These are phyloP conservation scores for Brachirus orientalis DNA, from an alignment of 2,113 vertebrate genomes.

Conservation along the genomic window DNA sequence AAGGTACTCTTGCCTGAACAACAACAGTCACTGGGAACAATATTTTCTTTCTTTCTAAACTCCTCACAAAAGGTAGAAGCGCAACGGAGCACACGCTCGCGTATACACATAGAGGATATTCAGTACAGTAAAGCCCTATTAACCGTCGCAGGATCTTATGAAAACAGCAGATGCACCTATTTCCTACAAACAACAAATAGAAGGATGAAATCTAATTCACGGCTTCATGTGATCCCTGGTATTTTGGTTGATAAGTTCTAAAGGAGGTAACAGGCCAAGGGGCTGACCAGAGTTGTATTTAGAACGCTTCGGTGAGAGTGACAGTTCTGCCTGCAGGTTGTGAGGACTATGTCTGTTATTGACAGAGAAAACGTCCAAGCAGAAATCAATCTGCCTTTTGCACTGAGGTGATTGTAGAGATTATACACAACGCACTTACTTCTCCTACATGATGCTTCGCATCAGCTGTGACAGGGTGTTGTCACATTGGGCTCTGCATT, in stretches of 20 bases:
- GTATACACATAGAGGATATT: neutral
- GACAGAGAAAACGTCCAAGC: conserved; percentile 28
- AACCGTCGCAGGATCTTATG: conserved; percentile 19
- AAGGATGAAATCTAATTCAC: conserved; percentile 58
- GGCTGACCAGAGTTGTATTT: conserved; percentile 16
- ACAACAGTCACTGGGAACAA: too few relatives aligned
- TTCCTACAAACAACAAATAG: conserved; percentile 55
- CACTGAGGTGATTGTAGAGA: conserved; percentile 29
- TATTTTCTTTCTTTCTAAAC: neutral
- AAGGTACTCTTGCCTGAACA: too few relatives aligned
- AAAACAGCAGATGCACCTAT: conserved; percentile 60
- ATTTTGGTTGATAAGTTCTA: too few relatives aligned
- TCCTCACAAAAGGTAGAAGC: conserved; percentile 31
- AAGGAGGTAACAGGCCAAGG: conserved; percentile 18
- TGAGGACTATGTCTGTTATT: conserved; percentile 16
- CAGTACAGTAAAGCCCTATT: conserved; percentile 12
- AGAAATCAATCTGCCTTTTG: conserved; percentile 40
- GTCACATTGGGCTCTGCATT: conserved; percentile 30
- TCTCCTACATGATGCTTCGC: conserved; percentile 42
- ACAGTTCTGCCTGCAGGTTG: conserved; percentile 39
- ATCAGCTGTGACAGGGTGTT: conserved; percentile 42
- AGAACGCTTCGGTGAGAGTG: conserved; percentile 50
- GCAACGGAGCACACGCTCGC: too few relatives aligned
- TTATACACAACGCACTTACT: conserved; percentile 2
- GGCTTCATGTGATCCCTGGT: conserved; percentile 38